Evolutionary conservation across 2,888 invertebrate genomes (phyloP).

Genomic region (Harpalus rufipes): DNA sequence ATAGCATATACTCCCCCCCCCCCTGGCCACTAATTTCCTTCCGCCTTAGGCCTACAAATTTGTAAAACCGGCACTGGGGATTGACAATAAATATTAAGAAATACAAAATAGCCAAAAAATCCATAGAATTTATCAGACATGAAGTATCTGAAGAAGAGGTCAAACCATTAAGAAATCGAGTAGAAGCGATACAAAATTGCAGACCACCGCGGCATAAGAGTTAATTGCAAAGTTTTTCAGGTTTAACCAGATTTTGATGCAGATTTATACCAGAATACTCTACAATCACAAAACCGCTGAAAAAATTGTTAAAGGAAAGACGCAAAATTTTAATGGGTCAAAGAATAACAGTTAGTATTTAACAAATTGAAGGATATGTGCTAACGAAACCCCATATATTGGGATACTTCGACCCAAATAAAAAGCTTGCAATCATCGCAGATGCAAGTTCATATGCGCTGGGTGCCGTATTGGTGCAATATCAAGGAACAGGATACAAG

Average conservation of each 20-base stretch:
- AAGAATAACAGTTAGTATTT: background rate
- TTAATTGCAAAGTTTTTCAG: slow-evolving; percentile 13
- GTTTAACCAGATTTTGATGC: background rate
- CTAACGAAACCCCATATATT: background rate
- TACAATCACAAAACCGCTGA: background rate
- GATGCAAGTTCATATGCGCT: slow-evolving; percentile 15
- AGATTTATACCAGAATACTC: slow-evolving; percentile 32
- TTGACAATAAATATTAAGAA: background rate
- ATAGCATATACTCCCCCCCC: too few relatives aligned
- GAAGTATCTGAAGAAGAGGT: background rate
- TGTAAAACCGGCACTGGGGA: too few relatives aligned
- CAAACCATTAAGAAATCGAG: background rate
- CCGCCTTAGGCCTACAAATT: too few relatives aligned
- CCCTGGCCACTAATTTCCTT: too few relatives aligned
- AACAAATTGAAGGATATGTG: background rate
- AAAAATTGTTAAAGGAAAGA: background rate
- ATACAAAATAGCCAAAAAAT: background rate
- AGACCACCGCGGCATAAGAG: background rate
- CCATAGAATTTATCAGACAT: slow-evolving; percentile 28
- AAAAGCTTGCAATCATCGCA: background rate
- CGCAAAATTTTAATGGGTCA: background rate
- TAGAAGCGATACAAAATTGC: too few relatives aligned
- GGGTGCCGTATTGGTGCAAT: slow-evolving; percentile 1
- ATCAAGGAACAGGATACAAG: background rate
- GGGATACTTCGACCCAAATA: slow-evolving; percentile 11